These are phyloP conservation scores for Gymnoscopelus braueri DNA, from an alignment of 2,797 vertebrate species.

Conservation along the genomic window DNA sequence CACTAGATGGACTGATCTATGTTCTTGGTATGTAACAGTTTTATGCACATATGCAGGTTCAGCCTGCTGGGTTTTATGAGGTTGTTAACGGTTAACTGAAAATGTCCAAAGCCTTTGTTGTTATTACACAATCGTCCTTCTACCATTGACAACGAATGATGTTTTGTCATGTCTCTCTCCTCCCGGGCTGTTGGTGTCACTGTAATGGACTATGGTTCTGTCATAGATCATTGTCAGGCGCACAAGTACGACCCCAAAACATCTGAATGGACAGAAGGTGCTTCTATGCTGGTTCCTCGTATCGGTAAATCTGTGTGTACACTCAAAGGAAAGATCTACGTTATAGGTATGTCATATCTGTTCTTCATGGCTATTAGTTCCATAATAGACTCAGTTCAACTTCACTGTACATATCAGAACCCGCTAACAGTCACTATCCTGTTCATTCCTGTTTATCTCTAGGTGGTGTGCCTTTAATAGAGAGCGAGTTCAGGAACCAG, in stretches of 20 bases:
- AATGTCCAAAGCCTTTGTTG: not conserved
- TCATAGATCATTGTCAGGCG: slow-evolving; percentile 81
- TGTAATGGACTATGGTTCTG: slow-evolving; percentile 52
- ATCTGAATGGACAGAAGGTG: slow-evolving; percentile 77
- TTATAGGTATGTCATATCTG: slow-evolving; percentile 75
- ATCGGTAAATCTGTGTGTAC: slow-evolving; percentile 85
- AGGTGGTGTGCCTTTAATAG: slow-evolving; percentile 74
- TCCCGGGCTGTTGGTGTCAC: slow-evolving; percentile 73
- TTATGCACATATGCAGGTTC: not conserved
- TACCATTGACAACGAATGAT: not conserved
- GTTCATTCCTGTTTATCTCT: not conserved
- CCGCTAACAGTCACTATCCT: not conserved
- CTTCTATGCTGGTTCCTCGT: slow-evolving; percentile 86
- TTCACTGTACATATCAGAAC: not conserved
- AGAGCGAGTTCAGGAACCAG: slow-evolving; percentile 69
- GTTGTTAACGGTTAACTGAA: not conserved
- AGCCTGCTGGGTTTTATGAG: too few relatives aligned
- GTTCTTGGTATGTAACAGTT: slow-evolving; percentile 76
- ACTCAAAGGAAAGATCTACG: slow-evolving; percentile 84
- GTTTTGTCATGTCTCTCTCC: not conserved
- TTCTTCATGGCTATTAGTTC: too few relatives aligned
- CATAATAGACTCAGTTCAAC: too few relatives aligned
- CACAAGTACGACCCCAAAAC: slow-evolving; percentile 80
- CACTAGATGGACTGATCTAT: slow-evolving; percentile 83
- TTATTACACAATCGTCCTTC: not conserved